These are phyloP conservation scores for Achlya flavicornis DNA, from an alignment of 2,888 invertebrate genomes.

Conservation along the genomic window DNA sequence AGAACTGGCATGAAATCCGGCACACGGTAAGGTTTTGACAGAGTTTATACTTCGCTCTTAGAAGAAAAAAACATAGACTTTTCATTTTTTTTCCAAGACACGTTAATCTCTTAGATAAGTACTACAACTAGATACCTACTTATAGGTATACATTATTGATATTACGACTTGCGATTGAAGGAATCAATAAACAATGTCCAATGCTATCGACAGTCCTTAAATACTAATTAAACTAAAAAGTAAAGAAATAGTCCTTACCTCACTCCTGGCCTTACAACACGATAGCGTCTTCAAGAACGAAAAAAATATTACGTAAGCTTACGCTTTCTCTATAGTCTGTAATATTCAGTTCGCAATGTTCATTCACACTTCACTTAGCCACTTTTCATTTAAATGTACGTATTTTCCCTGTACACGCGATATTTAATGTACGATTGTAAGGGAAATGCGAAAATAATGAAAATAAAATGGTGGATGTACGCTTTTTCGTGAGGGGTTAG, in stretches of 20 bases:
- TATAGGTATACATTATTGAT: no score
- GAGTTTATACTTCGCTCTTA: no score
- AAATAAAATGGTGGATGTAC: slow-evolving; percentile 73
- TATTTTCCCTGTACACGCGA: slow-evolving; percentile 23
- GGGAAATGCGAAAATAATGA: slow-evolving; percentile 55
- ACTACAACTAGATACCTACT: no score
- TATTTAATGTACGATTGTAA: slow-evolving; percentile 33
- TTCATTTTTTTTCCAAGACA: no score
- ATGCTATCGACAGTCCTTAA: no score
- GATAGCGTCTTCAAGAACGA: slow-evolving; percentile 21
- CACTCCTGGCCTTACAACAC: background rate
- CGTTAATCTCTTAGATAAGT: no score
- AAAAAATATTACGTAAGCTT: slow-evolving; percentile 56
- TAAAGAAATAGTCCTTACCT: background rate
- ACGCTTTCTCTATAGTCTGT: slow-evolving; percentile 27
- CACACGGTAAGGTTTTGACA: no score
- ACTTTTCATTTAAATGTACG: slow-evolving; percentile 22
- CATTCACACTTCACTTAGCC: slow-evolving; percentile 37
- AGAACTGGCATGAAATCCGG: no score
- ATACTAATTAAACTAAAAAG: no score
- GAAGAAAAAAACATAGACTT: no score
- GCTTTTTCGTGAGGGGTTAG: slow-evolving; percentile 58
- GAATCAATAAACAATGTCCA: no score
- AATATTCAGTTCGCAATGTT: slow-evolving; percentile 26
- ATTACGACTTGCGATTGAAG: no score